These are phyloP conservation scores for Chelonus insularis DNA, from an alignment of 1,140 invertebrate species.

Conservation along the genomic window DNA sequence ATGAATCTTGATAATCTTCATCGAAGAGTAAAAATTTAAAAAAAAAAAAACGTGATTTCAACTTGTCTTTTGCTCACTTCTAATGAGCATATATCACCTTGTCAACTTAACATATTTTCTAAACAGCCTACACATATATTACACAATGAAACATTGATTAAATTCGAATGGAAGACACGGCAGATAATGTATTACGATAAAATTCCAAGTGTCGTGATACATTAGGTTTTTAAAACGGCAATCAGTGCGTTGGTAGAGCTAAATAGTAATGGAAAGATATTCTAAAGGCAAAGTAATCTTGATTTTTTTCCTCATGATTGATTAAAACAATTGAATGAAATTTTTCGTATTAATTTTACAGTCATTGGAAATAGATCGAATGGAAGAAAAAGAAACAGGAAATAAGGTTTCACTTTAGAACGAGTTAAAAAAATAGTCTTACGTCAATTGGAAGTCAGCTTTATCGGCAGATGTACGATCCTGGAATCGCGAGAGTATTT, in stretches of 20 bases:
- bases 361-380: neutral
- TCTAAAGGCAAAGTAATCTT: too few species aligned
- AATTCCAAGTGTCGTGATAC: too few species aligned
- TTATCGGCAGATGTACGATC: conserved; percentile 30
- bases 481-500: conserved; percentile 43
- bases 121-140: too few species aligned
- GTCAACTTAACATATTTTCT: neutral
- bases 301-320: neutral
- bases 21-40: neutral
- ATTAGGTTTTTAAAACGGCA: too few species aligned
- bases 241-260: too few species aligned
- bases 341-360: neutral
- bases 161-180: too few species aligned
- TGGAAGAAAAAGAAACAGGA: neutral
- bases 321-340: too few species aligned
- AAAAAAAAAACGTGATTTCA: neutral
- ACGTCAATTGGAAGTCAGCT: conserved; percentile 7
- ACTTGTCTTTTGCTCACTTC: neutral
- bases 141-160: too few species aligned
- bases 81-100: neutral
- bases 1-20: conserved; percentile 21
- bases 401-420: neutral
- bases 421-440: neutral
- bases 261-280: too few species aligned
- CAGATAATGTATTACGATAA: too few species aligned